Conservation (phyloP, 2,113 vertebrate genomes). For the Perca fluviatilis region DNA sequence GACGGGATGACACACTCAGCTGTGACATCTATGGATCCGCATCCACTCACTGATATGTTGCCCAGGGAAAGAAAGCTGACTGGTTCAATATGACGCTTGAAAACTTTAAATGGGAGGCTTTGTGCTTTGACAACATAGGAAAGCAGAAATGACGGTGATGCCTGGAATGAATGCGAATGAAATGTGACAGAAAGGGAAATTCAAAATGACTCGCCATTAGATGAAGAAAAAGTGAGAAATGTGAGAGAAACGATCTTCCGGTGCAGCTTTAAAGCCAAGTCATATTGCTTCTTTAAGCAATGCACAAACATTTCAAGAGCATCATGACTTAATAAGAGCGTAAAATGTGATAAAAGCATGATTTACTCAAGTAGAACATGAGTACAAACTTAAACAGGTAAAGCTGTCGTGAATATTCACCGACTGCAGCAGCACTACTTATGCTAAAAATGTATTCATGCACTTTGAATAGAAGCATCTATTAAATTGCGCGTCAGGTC, state of each 20-base stretch:
- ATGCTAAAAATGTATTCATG: slow-evolving; percentile 12
- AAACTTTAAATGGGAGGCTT: slow-evolving; percentile 2
- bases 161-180: background rate
- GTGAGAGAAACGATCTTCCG: background rate
- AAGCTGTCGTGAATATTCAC: background rate
- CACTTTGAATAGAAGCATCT: slow-evolving; percentile 8
- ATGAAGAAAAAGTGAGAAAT: background rate
- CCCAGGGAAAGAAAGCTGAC: background rate
- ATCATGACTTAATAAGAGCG: background rate
- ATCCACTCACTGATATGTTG: background rate
- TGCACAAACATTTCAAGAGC: background rate
- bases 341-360: background rate
- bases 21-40: background rate
- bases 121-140: background rate
- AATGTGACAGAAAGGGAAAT: background rate
- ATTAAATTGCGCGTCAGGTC: slow-evolving; percentile 2
- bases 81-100: background rate
- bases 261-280: background rate
- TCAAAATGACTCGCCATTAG: background rate
- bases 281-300: background rate
- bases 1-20: background rate
- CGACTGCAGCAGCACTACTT: background rate
- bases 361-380: slow-evolving; percentile 7
- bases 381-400: background rate
- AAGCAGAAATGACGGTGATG: background rate